phyloP scores from a whole-genome alignment of 2,113 vertebrate species.

The Saguinus imperator region DNA sequence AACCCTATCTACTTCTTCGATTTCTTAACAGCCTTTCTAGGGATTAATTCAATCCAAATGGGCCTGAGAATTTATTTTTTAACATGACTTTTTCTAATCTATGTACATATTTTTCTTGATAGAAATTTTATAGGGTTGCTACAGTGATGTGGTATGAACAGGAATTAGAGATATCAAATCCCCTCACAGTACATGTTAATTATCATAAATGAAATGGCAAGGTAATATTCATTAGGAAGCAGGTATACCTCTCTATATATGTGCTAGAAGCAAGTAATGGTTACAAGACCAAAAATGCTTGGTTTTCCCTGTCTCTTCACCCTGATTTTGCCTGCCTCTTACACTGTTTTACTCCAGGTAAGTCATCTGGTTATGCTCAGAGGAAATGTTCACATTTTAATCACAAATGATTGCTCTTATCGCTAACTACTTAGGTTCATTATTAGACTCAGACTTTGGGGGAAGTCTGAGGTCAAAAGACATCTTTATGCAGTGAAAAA shows the following conservation, averaged over 20 bases:
- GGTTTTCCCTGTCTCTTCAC: not conserved
- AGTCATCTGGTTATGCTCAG: not conserved
- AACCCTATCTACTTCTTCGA: slow-evolving; percentile 45
- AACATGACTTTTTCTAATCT: slow-evolving; percentile 67
- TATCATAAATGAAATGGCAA: slow-evolving; percentile 30
- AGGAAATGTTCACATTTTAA: slow-evolving; percentile 40
- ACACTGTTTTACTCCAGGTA: not conserved
- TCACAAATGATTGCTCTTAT: slow-evolving; percentile 17
- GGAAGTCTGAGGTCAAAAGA: slow-evolving; percentile 19
- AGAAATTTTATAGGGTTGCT: slow-evolving; percentile 69
- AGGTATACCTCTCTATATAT: not conserved
- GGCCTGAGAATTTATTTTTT: slow-evolving; percentile 40
- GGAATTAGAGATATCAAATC: slow-evolving; percentile 35
- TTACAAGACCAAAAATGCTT: not conserved
- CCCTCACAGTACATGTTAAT: not conserved
- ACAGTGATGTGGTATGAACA: slow-evolving; percentile 50
- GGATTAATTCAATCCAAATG: slow-evolving; percentile 72
- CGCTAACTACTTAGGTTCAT: not conserved
- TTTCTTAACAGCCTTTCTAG: slow-evolving; percentile 69
- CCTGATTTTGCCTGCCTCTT: not conserved
- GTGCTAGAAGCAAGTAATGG: not conserved
- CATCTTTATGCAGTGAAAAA: not conserved
- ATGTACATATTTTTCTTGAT: slow-evolving; percentile 74
- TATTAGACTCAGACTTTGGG: not conserved
- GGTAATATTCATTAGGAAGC: not conserved